These are phyloP conservation scores for Brachionus calyciflorus DNA, from an alignment of 1,140 invertebrate genomes.

Conservation along the genomic window DNA sequence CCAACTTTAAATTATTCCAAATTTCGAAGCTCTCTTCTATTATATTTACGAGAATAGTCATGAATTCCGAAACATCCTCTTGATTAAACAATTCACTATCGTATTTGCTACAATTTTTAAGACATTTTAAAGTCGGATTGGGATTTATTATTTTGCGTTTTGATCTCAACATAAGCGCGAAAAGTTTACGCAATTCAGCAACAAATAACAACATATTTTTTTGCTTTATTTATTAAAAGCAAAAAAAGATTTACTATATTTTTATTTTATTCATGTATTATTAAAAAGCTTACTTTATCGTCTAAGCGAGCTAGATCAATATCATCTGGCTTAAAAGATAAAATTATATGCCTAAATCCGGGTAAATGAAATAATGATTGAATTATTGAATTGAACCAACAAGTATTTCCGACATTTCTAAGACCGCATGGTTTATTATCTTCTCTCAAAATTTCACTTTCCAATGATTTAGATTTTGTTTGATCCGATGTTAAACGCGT, in stretches of 20 bases:
- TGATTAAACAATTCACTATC: constrained; percentile 29
- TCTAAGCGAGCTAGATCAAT: neutral
- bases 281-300: constrained; percentile 9
- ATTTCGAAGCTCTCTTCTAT: constrained; percentile 35
- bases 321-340: constrained; percentile 54
- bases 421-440: constrained; percentile 62
- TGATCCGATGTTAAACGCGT: neutral
- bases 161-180: constrained; percentile 61
- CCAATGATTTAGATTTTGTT: neutral
- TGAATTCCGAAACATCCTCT: constrained; percentile 41
- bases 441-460: constrained; percentile 49
- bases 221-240: constrained; percentile 50
- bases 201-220: constrained; percentile 59
- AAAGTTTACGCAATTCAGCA: constrained; percentile 60
- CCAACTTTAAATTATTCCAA: neutral
- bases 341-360: constrained; percentile 62
- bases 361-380: constrained; percentile 52
- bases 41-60: constrained; percentile 37
- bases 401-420: constrained; percentile 65
- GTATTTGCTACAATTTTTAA: constrained; percentile 45
- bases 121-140: constrained; percentile 56
- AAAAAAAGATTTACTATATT: neutral
- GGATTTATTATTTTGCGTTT: constrained; percentile 64
- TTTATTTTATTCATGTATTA: too few relatives aligned
- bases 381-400: constrained; percentile 65